Evolutionary conservation across 1,140 invertebrate species (phyloP), one percentile per base, ranked within the genome.

Genomic region (Drosophila rhopaloa): DNA sequence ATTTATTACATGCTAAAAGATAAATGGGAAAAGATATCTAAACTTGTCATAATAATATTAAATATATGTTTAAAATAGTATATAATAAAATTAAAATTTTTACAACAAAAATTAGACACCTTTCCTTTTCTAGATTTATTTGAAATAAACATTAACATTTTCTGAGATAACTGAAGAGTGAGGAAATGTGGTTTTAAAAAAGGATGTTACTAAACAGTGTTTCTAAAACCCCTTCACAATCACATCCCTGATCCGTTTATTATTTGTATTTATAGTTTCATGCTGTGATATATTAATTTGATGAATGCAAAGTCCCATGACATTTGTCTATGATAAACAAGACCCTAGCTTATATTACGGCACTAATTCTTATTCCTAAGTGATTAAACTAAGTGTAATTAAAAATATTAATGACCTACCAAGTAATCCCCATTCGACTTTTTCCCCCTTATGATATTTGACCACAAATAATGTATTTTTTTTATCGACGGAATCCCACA

Each of bases 401-500:
- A 32, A 10, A 11, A 11, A 50, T 43, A 16, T 67, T 50, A 47
- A 67, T 48, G 29, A 60, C 29, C 19, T 50, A 7, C 46, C 29
- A 24, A 51, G 37, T 29, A 58, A 19, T 50, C 13, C 11, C 6
- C 19, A 9, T 71, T 57, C 27, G 43, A n/a, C 14, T 4, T 11
- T 27, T 35, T 19, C 16, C 3, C 29, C 46, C 63, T 19, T 0
- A 0, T n/a, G 19, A 43, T 11, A 37, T 58, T 58, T 58, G 68
- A 72, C 66, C 53, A 71, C 38, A 19, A 58, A 71, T 43, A 38
- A 16, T 72, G 29, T 43, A 29, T 41, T 37, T 70, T 70, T 71
- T 71, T 71, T 37, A 71, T 71, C 37, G 14, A 37, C 11, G 8
- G 40, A 70, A 43, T 71, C 68, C 67, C 51, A 70, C 43, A 70